Conservation (phyloP, 2,113 vertebrate species). For the Scophthalmus maximus region DNA sequence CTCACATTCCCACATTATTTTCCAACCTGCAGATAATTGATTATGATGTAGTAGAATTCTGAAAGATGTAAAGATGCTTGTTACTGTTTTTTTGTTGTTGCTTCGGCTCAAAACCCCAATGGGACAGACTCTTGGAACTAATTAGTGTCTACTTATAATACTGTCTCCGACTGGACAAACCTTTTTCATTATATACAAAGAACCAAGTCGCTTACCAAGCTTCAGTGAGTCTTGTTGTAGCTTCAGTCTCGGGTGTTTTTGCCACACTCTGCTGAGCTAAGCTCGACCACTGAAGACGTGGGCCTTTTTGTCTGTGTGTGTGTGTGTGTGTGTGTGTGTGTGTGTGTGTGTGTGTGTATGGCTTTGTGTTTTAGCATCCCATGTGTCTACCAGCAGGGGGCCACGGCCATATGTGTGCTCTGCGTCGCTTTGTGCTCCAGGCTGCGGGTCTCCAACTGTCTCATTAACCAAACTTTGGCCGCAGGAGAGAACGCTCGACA, state of each 20-base stretch:
- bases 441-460: neutral
- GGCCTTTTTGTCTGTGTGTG: neutral
- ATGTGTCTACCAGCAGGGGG: neutral
- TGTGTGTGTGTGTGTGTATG: neutral
- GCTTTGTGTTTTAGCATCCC: neutral
- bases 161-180: no score
- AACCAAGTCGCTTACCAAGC: neutral
- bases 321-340: neutral
- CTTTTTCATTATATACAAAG: neutral
- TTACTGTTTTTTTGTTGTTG: no score
- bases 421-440: neutral
- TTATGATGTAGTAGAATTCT: no score
- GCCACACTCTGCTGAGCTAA: constrained; percentile 10
- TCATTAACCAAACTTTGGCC: neutral
- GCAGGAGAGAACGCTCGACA: neutral
- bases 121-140: no score
- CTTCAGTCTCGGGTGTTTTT: neutral
- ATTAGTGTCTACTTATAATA: no score
- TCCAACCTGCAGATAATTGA: no score
- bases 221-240: neutral
- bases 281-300: neutral
- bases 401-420: constrained; percentile 6
- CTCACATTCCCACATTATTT: no score
- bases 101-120: no score
- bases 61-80: no score